Evolutionary conservation across 2,113 vertebrate species (phyloP).

Genomic region (Phodopus roborovskii): DNA sequence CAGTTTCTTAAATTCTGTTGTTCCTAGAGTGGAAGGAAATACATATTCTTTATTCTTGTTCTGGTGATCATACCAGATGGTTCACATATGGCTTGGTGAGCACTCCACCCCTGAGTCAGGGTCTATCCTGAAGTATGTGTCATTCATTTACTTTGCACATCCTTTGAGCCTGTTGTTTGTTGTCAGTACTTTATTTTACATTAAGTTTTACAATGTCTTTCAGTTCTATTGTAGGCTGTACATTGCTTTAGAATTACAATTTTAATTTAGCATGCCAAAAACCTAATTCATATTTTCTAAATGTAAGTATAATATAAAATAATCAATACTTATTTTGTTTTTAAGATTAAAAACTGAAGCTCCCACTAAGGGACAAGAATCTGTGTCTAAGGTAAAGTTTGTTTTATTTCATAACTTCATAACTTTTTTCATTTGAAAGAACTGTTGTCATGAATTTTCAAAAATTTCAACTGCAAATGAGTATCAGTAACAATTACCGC

Average conservation of each 20-base stretch:
- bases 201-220: slow-evolving; percentile 55
- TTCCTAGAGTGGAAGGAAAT: slow-evolving; percentile 44
- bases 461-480: slow-evolving; percentile 37
- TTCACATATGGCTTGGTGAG: neutral
- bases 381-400: slow-evolving; percentile 78
- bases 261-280: slow-evolving; percentile 58
- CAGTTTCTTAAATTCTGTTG: slow-evolving; percentile 47
- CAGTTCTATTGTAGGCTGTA: slow-evolving; percentile 32
- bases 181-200: slow-evolving; percentile 16
- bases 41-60: neutral
- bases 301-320: slow-evolving; percentile 70
- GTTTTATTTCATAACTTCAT: slow-evolving; percentile 57
- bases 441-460: slow-evolving; percentile 28
- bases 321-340: slow-evolving; percentile 75
- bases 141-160: slow-evolving; percentile 6
- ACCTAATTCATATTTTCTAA: slow-evolving; percentile 25
- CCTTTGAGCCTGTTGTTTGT: slow-evolving; percentile 34
- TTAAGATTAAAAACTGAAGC: slow-evolving; percentile 80
- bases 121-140: neutral
- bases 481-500: slow-evolving; percentile 9
- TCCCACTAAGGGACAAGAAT: slow-evolving; percentile 67
- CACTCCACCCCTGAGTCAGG: too few species aligned
- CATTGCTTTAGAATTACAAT: slow-evolving; percentile 46
- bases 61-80: neutral
- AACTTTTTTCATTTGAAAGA: slow-evolving; percentile 6